These are phyloP conservation scores for Liparis tanakae DNA, from an alignment of 2,797 vertebrate genomes.

Conservation along the genomic window DNA sequence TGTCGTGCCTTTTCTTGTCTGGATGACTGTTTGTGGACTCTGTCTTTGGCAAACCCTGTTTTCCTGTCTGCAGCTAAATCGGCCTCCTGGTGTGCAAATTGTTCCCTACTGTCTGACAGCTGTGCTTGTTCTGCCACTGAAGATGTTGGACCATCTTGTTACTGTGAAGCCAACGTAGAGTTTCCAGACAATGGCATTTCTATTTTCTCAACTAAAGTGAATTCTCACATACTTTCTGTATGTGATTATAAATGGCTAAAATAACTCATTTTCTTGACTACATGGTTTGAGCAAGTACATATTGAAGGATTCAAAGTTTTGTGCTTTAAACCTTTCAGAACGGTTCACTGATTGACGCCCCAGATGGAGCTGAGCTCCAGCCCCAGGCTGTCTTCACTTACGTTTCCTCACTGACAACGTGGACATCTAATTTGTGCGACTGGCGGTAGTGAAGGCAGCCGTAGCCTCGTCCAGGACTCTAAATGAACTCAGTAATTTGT, in stretches of 20 bases:
- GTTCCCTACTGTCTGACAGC: constrained; percentile 12
- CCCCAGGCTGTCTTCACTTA: constrained; percentile 45
- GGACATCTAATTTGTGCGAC: constrained; percentile 42
- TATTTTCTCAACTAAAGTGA: background rate
- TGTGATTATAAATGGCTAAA: background rate
- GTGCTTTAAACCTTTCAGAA: constrained; percentile 54
- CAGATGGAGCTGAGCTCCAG: constrained; percentile 48
- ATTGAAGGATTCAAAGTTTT: constrained; percentile 52
- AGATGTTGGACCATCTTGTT: constrained; percentile 4
- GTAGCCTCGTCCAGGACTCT: constrained; percentile 33
- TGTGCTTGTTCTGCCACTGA: constrained; percentile 12
- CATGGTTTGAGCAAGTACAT: constrained; percentile 20
- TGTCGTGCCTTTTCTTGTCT: constrained; percentile 19
- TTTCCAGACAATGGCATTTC: constrained; percentile 6
- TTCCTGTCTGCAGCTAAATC: background rate
- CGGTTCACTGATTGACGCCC: constrained; percentile 45
- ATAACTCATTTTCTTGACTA: background rate
- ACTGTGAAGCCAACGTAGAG: background rate
- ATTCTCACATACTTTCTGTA: background rate
- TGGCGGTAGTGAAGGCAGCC: constrained; percentile 32
- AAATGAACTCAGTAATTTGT: constrained; percentile 58
- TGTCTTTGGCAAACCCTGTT: constrained; percentile 5
- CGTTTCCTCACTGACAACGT: constrained; percentile 37
- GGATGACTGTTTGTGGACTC: constrained; percentile 26
- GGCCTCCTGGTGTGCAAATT: constrained; percentile 2